Evolutionary conservation across 2,113 vertebrate species (phyloP), one percentile per base, ranked within the genome.

Genomic region (Centropristis striata): DNA sequence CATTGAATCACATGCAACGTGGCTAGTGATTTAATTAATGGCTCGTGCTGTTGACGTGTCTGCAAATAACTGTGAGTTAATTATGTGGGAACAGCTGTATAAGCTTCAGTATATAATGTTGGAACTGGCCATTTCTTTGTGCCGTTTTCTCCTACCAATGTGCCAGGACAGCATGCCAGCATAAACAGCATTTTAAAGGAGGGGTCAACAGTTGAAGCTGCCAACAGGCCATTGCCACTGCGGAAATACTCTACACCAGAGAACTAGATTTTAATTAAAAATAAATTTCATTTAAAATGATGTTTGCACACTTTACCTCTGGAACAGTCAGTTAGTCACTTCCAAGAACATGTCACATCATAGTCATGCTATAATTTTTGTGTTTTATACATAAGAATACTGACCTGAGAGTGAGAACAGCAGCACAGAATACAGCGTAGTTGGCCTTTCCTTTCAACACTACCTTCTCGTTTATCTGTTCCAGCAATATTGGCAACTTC

Each of bases 91-190:
- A 60, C 46, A 71, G 67, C 78, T 86, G 76, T 58, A 72, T 66
- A 71, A 78, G 37, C 41, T 49, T 59, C 81, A 64, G 71, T 12
- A 37, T 57, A 57, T 63, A 57, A 75, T 73, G 37, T 42, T 81
- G 71, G 69, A 80, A 44, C 2, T 15, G 41, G 21, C 32, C 42
- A 20, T 79, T 55, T 75, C 36, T 44, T 39, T 12, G 68, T 76
- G 54, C 80, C 67, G 16, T 51, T 82, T 66, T 73, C 71, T 67
- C 54, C 79, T 36, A 25, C 3, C 2, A 1, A 47, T 36, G 65
- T 28, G 66, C 84, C 86, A 83, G 54, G 28, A 58, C 27, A 18
- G 55, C 83, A 66, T 46, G 69, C 80, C 87, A 84, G 83, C 5
- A 82, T 78, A 58, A 87, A 83, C 66, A 72, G 44, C 25, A 25